A percentile compares a stretch with the other conserved stretches of the same genome.
Conservation (phyloP, 2,888 invertebrate species). For the Chrysina gloriosa region DNA sequence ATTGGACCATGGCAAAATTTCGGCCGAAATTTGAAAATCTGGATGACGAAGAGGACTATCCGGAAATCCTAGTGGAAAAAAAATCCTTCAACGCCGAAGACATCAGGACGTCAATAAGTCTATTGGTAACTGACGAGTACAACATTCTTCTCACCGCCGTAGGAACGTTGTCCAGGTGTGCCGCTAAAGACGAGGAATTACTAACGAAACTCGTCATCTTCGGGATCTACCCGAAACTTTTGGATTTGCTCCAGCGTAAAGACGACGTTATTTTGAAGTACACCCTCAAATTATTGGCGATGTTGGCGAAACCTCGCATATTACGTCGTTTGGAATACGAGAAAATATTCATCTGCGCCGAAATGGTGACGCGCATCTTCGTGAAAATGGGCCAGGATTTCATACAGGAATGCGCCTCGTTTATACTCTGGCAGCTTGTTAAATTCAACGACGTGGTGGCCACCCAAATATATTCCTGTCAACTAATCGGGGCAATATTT, state of each 20-base stretch:
- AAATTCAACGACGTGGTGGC: constrained; percentile 6
- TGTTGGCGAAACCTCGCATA: neutral
- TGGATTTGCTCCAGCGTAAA: constrained; percentile 7
- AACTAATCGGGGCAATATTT: constrained; percentile 17
- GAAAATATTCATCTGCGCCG: neutral
- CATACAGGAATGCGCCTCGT: constrained; percentile 26
- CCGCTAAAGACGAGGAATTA: constrained; percentile 2
- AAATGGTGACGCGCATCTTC: neutral
- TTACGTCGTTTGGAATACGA: neutral
- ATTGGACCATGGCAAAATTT: too few relatives aligned
- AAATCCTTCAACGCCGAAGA: constrained; percentile 25
- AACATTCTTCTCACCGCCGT: constrained; percentile 11
- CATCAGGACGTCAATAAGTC: constrained; percentile 12
- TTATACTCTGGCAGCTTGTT: constrained; percentile 14
- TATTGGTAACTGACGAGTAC: constrained; percentile 14
- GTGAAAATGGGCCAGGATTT: constrained; percentile 21
- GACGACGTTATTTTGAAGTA: constrained; percentile 11
- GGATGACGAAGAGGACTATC: neutral
- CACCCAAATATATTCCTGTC: constrained; percentile 20
- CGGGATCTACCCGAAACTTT: constrained; percentile 16
- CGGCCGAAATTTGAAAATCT: too few relatives aligned
- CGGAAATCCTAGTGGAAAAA: neutral
- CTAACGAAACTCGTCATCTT: neutral
- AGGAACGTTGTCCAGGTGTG: constrained; percentile 14
- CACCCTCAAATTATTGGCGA: constrained; percentile 20